Percentiles rank a stretch among this genome's conserved stretches.
phyloP scores from a whole-genome alignment of 2,113 vertebrate genomes.

The Micromys minutus region DNA sequence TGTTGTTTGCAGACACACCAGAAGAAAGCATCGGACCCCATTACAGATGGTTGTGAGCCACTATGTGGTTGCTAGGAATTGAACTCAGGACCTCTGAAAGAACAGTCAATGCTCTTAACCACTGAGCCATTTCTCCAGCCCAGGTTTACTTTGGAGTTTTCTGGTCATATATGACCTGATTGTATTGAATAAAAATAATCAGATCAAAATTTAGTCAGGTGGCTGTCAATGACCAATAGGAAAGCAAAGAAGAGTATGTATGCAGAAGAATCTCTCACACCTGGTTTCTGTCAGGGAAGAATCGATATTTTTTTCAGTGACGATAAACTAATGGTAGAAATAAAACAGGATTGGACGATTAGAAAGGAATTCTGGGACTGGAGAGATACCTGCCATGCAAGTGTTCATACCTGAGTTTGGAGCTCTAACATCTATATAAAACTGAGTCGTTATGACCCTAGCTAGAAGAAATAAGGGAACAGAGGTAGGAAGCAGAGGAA shows the following conservation, averaged over 20 bases:
- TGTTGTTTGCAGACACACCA: too few species aligned
- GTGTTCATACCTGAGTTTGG: too few species aligned
- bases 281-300: not conserved
- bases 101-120: too few species aligned
- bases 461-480: too few species aligned
- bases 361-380: not conserved
- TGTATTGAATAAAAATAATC: not conserved
- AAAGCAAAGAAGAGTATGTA: not conserved
- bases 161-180: not conserved
- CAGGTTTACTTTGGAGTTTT: too few species aligned
- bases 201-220: not conserved
- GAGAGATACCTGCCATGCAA: not conserved
- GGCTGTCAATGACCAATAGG: not conserved
- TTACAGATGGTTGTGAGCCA: too few species aligned
- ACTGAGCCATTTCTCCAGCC: too few species aligned
- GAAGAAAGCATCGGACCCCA: too few species aligned
- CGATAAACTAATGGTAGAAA: not conserved
- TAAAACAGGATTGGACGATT: not conserved
- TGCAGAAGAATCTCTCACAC: not conserved
- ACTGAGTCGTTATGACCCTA: not conserved
- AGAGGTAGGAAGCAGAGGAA: too few species aligned
- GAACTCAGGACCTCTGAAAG: too few species aligned
- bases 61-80: too few species aligned
- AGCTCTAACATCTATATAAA: not conserved
- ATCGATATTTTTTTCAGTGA: not conserved